Evolutionary conservation across 2,888 invertebrate species (phyloP), one percentile per base, ranked within the genome.

Genomic region (Calliscelio sp.): DNA sequence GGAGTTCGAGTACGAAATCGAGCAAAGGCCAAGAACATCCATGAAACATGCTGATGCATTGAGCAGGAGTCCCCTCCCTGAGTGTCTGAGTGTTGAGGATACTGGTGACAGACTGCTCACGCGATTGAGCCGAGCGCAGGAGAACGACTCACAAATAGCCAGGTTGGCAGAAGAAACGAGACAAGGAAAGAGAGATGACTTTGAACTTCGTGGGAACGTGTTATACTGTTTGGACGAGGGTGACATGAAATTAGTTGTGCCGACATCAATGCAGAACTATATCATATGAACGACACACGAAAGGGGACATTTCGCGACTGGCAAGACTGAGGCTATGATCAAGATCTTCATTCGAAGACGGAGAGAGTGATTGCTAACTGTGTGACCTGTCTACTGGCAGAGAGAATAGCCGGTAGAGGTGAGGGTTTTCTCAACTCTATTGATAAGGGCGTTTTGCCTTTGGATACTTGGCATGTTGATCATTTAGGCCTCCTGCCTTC

Each of bases 41-140:
- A 80, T 85, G 75, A 57, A 70, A 44, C 81, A 82, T 71, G 84
- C 74, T 7, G 81, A 84, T 41, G 66, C 79, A 7, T 32, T 80
- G 11, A 82, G 24, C 24, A 18, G 49, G 1, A 49, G 20, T 14
- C 49, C 49, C 11, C 49, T 49, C 11, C 49, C 24, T 2, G 24
- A 49, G 6, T 22, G 24, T 22, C 20, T 49, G 5, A 28, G 8
- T 28, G 8, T 49, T 49, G 22, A 49, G 11, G 24, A 22, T 4
- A 8, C 24, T 49, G 49, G 22, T 22, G 28, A 28, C 7, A 8
- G 28, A 6, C 4, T 28, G 28, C 28, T 28, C 5, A 28, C 28
- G 8, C 4, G 28, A 28, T 28, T 28, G 28, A 8, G 28, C 7
- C 28, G 28, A 28, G 28, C 49, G 20, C 49, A 49, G 28, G n/a